Conservation (phyloP, 1,140 invertebrate genomes). For the Scaptomyza montana region DNA sequence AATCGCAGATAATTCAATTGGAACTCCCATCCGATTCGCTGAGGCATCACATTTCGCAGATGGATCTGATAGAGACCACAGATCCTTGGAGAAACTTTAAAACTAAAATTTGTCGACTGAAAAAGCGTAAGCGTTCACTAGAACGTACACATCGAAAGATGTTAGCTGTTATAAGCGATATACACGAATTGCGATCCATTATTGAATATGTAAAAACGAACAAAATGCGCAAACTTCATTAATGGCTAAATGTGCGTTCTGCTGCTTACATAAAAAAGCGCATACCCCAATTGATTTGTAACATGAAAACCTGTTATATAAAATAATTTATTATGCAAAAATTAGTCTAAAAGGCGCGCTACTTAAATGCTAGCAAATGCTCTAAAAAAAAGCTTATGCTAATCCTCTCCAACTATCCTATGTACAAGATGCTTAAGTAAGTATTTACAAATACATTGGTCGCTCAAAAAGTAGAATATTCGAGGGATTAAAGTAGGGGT, state of each 20-base stretch:
- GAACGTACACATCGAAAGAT: slow-evolving; percentile 27
- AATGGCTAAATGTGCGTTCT: slow-evolving; percentile 15
- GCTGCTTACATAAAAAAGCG: slow-evolving; percentile 26
- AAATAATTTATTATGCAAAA: slow-evolving; percentile 77
- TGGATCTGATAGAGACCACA: slow-evolving; percentile 36
- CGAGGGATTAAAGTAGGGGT: too few relatives aligned
- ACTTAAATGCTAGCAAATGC: slow-evolving; percentile 61
- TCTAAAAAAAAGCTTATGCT: slow-evolving; percentile 45
- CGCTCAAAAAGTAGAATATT: slow-evolving; percentile 23
- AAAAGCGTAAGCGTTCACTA: slow-evolving; percentile 11
- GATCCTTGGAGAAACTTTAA: neutral
- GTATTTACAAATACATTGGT: slow-evolving; percentile 51
- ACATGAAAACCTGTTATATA: slow-evolving; percentile 28
- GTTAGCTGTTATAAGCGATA: slow-evolving; percentile 27
- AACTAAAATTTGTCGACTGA: neutral
- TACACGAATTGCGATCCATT: slow-evolving; percentile 24
- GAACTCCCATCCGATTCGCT: slow-evolving; percentile 18
- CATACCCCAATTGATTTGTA: slow-evolving; percentile 28
- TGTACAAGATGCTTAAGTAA: slow-evolving; percentile 34
- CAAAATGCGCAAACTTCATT: neutral
- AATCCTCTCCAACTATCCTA: slow-evolving; percentile 52
- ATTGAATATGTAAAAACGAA: slow-evolving; percentile 10
- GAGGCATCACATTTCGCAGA: slow-evolving; percentile 27
- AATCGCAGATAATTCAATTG: neutral
- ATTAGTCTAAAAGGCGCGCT: slow-evolving; percentile 68